Evolutionary conservation across 2,797 vertebrate genomes (phyloP).

Genomic region (Ptychadena robeensis): DNA sequence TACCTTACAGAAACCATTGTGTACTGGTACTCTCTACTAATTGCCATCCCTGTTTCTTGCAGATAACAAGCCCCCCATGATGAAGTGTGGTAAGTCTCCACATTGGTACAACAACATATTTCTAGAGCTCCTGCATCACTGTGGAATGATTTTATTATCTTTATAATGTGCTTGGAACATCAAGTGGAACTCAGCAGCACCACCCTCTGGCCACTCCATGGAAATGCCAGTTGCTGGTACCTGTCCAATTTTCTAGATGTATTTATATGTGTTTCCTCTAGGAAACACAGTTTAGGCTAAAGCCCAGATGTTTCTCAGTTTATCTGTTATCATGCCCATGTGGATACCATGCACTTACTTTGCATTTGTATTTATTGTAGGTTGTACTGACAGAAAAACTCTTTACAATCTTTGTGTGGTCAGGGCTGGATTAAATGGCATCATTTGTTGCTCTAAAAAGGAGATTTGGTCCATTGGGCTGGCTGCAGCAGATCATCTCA

Average conservation of each 20-base stretch:
- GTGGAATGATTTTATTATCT: not conserved
- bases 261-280: not conserved
- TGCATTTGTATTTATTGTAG: not conserved
- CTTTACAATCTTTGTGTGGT: conserved; percentile 11
- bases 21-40: no score
- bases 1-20: no score
- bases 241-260: not conserved
- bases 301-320: not conserved
- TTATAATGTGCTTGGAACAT: not conserved
- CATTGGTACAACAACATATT: not conserved
- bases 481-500: conserved; percentile 10
- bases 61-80: no score
- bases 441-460: conserved; percentile 37
- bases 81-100: no score
- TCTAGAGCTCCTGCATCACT: not conserved
- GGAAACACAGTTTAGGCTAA: not conserved
- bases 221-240: not conserved
- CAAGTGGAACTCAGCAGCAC: not conserved
- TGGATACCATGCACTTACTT: not conserved
- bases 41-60: no score
- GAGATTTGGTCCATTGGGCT: conserved; percentile 49
- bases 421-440: conserved; percentile 18
- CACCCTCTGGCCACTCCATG: not conserved
- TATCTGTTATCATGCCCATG: not conserved
- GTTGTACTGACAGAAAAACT: not conserved